Evolutionary conservation across 92 coral and sea anemone species (phyloP).

Genomic region (Blastomussa wellsi): DNA sequence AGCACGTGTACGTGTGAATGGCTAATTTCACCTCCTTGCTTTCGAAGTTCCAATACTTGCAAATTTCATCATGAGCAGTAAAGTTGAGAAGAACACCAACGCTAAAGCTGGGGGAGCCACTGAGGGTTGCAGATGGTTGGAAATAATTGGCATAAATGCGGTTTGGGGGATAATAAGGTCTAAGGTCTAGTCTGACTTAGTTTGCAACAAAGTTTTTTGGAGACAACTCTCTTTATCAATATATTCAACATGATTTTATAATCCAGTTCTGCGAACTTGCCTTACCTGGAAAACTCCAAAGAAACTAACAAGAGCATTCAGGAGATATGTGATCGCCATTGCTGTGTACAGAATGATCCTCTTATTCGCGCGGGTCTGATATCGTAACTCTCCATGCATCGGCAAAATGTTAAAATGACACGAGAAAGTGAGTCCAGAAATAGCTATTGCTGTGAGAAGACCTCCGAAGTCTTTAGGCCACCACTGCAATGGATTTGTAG

Average conservation of each 20-base stretch:
- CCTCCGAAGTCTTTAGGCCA: constrained; percentile 84
- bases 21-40: too few relatives aligned
- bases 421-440: constrained; percentile 77
- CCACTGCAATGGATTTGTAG: constrained; percentile 71
- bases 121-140: too few relatives aligned
- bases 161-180: too few relatives aligned
- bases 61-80: too few relatives aligned
- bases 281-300: constrained; percentile 86
- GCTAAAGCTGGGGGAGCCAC: too few relatives aligned
- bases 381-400: constrained; percentile 82
- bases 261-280: neutral
- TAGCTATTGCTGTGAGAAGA: constrained; percentile 67
- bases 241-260: neutral
- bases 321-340: constrained; percentile 70
- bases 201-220: neutral
- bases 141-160: too few relatives aligned
- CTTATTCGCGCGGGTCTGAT: constrained; percentile 81
- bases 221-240: too few relatives aligned
- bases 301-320: constrained; percentile 77
- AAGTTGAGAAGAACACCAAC: too few relatives aligned
- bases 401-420: constrained; percentile 91
- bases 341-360: constrained; percentile 82
- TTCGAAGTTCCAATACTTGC: too few relatives aligned
- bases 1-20: too few relatives aligned
- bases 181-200: too few relatives aligned